phyloP scores from a whole-genome alignment of 2,797 vertebrate species.

The Semaprochilodus insignis region DNA sequence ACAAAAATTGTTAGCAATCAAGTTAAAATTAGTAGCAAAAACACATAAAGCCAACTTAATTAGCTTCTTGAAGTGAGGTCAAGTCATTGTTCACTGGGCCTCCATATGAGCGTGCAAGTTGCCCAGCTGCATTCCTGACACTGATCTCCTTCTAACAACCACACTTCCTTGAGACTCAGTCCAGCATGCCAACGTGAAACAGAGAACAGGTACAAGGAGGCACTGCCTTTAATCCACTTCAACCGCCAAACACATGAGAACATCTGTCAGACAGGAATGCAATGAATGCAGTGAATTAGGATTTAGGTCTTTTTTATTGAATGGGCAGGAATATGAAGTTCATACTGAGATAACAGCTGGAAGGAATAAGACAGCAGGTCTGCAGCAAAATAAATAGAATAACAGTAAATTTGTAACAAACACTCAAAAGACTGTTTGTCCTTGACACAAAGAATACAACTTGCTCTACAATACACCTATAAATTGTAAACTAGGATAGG shows the following conservation, averaged over 20 bases:
- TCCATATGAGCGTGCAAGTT: slow-evolving; percentile 39
- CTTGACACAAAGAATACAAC: background rate
- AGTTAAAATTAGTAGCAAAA: too few relatives aligned
- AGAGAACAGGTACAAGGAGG: background rate
- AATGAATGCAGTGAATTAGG: background rate
- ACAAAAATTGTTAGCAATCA: too few relatives aligned
- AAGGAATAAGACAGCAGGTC: background rate
- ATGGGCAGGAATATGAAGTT: background rate
- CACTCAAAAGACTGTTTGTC: background rate
- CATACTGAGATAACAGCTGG: background rate
- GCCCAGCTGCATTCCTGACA: slow-evolving; percentile 70
- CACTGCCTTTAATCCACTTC: background rate
- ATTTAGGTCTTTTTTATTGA: background rate
- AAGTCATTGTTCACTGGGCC: background rate
- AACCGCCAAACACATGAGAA: background rate
- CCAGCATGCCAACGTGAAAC: background rate
- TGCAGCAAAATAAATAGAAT: slow-evolving; percentile 10
- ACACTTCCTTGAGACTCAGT: background rate
- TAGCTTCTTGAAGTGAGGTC: background rate
- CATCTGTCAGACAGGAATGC: background rate
- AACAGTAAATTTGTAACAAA: background rate
- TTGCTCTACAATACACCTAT: background rate
- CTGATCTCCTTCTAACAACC: slow-evolving; percentile 18
- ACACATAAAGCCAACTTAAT: too few relatives aligned
- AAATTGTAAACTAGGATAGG: background rate